Evolutionary conservation across 2,797 vertebrate genomes (phyloP).

Genomic region (Remorina albescens): DNA sequence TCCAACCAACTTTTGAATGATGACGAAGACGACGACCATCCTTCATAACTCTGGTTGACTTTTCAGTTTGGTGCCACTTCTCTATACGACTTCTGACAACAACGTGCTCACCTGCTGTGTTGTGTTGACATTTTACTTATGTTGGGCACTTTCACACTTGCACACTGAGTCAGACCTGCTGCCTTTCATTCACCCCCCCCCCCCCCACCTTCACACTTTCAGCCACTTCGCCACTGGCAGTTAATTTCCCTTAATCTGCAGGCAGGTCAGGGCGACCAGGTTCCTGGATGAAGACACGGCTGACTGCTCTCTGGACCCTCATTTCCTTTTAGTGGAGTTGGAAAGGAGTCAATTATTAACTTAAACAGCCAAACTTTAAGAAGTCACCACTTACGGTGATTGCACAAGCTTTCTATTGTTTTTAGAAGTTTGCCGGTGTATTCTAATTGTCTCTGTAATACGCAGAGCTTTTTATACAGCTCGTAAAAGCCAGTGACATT

Average conservation of each 20-base stretch:
- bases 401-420: slow-evolving; percentile 57
- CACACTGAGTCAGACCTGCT: slow-evolving; percentile 6
- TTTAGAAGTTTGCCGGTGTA: slow-evolving; percentile 48
- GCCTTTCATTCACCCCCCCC: slow-evolving; percentile 36
- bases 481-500: slow-evolving; percentile 65
- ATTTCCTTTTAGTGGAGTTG: slow-evolving; percentile 44
- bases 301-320: slow-evolving; percentile 57
- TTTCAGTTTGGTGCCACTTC: no score
- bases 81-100: background rate
- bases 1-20: no score
- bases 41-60: no score
- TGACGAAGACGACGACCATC: no score
- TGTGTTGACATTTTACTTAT: background rate
- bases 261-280: slow-evolving; percentile 44
- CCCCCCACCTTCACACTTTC: slow-evolving; percentile 31
- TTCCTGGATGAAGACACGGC: slow-evolving; percentile 34
- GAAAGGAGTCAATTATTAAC: slow-evolving; percentile 67
- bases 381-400: slow-evolving; percentile 60
- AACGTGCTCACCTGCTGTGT: background rate
- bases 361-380: slow-evolving; percentile 58
- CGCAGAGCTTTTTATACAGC: slow-evolving; percentile 59
- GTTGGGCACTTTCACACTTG: background rate
- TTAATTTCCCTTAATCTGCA: slow-evolving; percentile 59
- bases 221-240: slow-evolving; percentile 30
- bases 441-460: slow-evolving; percentile 73